phyloP scores from a whole-genome alignment of 2,113 vertebrate species.

The Poicephalus meyeri region DNA sequence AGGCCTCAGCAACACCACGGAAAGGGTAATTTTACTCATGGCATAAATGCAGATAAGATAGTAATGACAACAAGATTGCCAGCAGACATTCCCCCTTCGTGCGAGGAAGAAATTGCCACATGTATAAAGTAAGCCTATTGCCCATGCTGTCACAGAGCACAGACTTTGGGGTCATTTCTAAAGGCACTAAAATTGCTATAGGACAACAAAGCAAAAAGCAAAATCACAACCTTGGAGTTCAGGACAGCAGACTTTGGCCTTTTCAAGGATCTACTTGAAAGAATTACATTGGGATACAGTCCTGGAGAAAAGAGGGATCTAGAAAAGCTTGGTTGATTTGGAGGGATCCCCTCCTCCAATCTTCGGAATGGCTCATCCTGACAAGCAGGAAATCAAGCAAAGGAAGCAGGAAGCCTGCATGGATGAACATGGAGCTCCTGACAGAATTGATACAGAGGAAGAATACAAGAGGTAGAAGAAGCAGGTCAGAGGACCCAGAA shows the following conservation, averaged over 20 bases:
- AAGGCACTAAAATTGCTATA: neutral
- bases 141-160: neutral
- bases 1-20: neutral
- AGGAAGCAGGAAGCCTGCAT: neutral
- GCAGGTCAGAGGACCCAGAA: neutral
- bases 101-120: neutral
- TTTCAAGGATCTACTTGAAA: neutral
- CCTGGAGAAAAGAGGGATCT: neutral
- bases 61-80: neutral
- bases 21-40: neutral
- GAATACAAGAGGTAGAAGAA: neutral
- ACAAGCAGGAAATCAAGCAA: neutral
- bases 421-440: neutral
- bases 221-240: neutral
- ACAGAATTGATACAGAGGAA: neutral
- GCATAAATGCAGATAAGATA: neutral
- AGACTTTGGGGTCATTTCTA: neutral
- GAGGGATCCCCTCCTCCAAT: neutral
- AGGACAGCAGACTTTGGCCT: neutral
- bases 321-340: neutral
- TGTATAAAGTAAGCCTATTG: neutral
- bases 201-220: neutral
- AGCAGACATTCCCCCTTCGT: neutral
- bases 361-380: neutral
- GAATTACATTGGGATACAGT: neutral